Percentiles rank a stretch among this genome's conserved stretches.
Evolutionary conservation across 2,797 vertebrate genomes (phyloP).

Genomic region (Xerus rutilus): DNA sequence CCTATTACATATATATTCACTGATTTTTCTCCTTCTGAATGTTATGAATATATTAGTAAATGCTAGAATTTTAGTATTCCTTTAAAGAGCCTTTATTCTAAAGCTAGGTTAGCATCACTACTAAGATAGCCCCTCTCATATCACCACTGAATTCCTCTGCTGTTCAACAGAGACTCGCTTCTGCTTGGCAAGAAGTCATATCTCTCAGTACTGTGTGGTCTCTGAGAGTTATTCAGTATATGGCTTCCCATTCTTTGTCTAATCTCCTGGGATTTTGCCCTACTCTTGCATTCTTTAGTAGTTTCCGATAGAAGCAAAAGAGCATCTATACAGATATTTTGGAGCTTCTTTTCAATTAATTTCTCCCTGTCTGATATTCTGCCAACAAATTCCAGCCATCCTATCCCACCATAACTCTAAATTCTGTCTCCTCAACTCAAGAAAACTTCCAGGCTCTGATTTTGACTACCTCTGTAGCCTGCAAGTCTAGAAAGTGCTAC

Average conservation of each 20-base stretch:
- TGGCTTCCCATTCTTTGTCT: neutral
- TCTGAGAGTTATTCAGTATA: neutral
- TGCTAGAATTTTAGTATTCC: neutral
- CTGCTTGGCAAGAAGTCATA: neutral
- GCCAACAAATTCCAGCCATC: neutral
- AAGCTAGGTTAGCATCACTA: neutral
- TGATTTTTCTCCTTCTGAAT: conserved; percentile 32
- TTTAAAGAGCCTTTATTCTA: conserved; percentile 44
- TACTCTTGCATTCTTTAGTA: neutral
- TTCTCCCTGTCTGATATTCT: neutral
- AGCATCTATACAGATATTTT: neutral
- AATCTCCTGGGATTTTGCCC: neutral
- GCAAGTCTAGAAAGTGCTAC: neutral
- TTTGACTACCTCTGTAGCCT: neutral
- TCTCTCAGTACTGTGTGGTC: neutral
- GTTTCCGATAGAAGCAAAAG: conserved; percentile 18
- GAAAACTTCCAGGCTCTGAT: neutral
- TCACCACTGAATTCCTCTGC: neutral
- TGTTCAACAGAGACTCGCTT: conserved; percentile 14
- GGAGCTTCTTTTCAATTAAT: neutral
- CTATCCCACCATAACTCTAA: neutral
- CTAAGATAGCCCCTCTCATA: neutral
- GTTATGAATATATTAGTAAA: conserved; percentile 11
- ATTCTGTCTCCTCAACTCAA: neutral
- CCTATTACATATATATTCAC: neutral